Evolutionary conservation across 1,140 invertebrate species (phyloP).

Genomic region (Zaprionus davidi): DNA sequence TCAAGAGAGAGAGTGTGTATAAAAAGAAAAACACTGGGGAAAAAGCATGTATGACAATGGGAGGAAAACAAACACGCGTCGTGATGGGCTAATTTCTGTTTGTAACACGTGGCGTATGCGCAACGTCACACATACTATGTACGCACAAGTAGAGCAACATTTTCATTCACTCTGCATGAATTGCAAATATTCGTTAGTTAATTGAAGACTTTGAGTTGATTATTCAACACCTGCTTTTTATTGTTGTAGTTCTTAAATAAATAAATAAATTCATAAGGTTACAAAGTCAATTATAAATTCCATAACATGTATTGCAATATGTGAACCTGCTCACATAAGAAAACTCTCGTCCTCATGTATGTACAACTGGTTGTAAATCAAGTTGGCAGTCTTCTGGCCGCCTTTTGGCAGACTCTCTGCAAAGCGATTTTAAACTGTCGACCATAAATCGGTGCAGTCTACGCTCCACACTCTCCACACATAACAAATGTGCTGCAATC

Average conservation of each 20-base stretch:
- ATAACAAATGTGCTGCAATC: constrained; percentile 14
- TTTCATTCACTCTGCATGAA: neutral
- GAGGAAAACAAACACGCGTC: constrained; percentile 39
- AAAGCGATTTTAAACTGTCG: constrained; percentile 16
- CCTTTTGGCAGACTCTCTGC: constrained; percentile 5
- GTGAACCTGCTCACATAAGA: neutral
- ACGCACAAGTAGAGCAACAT: neutral
- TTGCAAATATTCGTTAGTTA: neutral
- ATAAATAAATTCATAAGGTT: neutral
- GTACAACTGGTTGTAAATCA: constrained; percentile 51
- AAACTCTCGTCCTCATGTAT: neutral
- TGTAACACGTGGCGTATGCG: constrained; percentile 50
- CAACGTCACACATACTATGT: constrained; percentile 33
- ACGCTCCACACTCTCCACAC: neutral
- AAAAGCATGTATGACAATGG: constrained; percentile 41
- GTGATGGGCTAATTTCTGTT: constrained; percentile 19
- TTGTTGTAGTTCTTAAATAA: too few species aligned
- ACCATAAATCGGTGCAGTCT: constrained; percentile 50
- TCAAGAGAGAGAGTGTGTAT: constrained; percentile 31
- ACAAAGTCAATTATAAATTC: neutral
- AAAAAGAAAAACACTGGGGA: constrained; percentile 19
- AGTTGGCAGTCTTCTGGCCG: constrained; percentile 31
- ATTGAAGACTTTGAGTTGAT: constrained; percentile 3
- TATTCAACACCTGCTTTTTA: neutral
- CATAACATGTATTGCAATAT: neutral